phyloP scores from a whole-genome alignment of 1,140 invertebrate species.

The Forficula auricularia region DNA sequence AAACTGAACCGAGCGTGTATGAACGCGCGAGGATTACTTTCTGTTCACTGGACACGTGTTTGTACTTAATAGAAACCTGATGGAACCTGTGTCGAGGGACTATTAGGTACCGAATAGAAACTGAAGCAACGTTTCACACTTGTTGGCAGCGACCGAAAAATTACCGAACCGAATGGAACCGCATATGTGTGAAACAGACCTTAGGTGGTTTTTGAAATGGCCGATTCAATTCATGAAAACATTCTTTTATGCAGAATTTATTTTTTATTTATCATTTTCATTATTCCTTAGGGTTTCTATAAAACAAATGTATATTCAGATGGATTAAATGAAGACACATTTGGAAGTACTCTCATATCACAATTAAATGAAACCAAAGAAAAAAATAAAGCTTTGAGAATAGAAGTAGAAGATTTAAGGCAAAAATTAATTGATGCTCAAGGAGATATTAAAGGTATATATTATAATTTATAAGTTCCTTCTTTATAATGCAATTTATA shows the following conservation, averaged over 20 bases:
- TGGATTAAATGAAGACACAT: background rate
- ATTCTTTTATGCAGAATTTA: background rate
- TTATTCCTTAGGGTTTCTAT: conserved; percentile 1
- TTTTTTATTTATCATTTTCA: background rate
- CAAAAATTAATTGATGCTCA: conserved; percentile 52
- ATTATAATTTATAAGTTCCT: conserved; percentile 2
- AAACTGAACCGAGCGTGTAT: too few relatives aligned
- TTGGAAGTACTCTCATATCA: conserved; percentile 1
- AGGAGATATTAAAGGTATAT: conserved; percentile 48
- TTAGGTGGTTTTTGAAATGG: too few relatives aligned
- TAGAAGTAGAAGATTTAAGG: conserved; percentile 48
- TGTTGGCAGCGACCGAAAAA: too few relatives aligned
- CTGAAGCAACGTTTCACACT: too few relatives aligned
- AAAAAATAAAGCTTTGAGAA: conserved; percentile 43
- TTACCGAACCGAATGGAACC: too few relatives aligned
- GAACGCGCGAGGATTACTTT: too few relatives aligned
- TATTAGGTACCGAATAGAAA: too few relatives aligned
- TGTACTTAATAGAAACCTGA: too few relatives aligned
- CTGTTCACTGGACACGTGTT: too few relatives aligned
- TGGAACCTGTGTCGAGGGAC: too few relatives aligned
- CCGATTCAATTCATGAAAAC: background rate
- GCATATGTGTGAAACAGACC: too few relatives aligned
- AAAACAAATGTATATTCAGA: background rate
- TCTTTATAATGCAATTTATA: conserved; percentile 13
- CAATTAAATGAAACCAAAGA: conserved; percentile 38